phyloP scores from a whole-genome alignment of 2,113 vertebrate species.

The Erinaceus europaeus region DNA sequence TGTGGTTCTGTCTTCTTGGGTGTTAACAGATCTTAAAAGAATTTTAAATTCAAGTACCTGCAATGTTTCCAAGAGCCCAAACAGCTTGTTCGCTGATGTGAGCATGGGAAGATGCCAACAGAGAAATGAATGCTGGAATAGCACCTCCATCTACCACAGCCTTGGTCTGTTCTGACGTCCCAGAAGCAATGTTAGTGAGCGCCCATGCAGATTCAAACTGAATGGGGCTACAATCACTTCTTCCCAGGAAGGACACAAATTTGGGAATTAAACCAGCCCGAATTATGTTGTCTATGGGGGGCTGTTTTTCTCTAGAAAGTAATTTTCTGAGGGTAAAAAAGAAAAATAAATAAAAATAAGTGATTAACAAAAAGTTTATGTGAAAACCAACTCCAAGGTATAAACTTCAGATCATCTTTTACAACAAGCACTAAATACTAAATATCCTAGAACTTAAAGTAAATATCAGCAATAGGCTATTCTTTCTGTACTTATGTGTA shows the following conservation, averaged over 20 bases:
- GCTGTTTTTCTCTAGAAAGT: conserved; percentile 94
- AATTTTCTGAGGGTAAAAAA: conserved; percentile 86
- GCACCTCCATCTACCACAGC: conserved; percentile 92
- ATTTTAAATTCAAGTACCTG: conserved; percentile 82
- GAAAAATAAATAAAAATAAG: conserved; percentile 4
- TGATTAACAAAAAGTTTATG: conserved; percentile 1
- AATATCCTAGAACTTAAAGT: no score
- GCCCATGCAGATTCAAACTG: conserved; percentile 97
- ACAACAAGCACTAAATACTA: not conserved
- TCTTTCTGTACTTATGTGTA: no score
- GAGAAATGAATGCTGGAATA: conserved; percentile 89
- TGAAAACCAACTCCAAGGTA: not conserved
- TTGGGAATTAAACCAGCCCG: conserved; percentile 88
- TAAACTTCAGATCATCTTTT: not conserved
- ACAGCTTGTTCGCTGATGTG: conserved; percentile 95
- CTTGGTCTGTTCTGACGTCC: conserved; percentile 90
- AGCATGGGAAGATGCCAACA: conserved; percentile 88
- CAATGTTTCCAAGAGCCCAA: conserved; percentile 95
- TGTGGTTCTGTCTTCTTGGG: no score
- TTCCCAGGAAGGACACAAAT: conserved; percentile 88
- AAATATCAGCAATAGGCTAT: no score
- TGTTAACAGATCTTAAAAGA: no score
- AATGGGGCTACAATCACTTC: conserved; percentile 88
- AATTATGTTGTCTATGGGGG: conserved; percentile 91
- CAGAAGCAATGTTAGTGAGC: conserved; percentile 94